Evolutionary conservation across 2,888 invertebrate genomes (phyloP).

Genomic region (Caenorhabditis uteleia): DNA sequence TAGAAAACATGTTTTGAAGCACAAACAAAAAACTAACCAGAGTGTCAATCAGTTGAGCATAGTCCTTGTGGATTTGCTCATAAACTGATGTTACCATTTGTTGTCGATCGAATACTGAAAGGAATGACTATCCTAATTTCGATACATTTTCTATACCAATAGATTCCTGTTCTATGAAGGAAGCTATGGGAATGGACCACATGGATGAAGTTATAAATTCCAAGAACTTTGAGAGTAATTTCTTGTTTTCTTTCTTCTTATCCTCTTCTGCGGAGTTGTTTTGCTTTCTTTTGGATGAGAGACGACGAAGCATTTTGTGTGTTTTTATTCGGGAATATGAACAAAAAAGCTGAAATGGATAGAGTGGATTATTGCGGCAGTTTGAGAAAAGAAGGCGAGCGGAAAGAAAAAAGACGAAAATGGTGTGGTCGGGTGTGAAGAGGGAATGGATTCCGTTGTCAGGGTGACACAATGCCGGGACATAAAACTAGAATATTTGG

Average conservation of each 20-base stretch:
- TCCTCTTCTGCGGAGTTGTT: slow-evolving; percentile 1
- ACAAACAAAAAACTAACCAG: too few relatives aligned
- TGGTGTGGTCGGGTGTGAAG: too few relatives aligned
- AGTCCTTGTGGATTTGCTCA: slow-evolving; percentile 69
- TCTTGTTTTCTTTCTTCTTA: slow-evolving; percentile 7
- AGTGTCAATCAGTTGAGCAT: slow-evolving; percentile 70
- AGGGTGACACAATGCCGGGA: too few relatives aligned
- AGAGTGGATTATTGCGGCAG: not conserved
- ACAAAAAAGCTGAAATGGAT: not conserved
- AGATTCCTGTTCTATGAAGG: slow-evolving; percentile 64
- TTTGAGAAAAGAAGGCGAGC: too few relatives aligned
- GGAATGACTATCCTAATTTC: too few relatives aligned
- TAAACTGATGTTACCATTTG: slow-evolving; percentile 70
- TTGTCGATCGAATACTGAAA: slow-evolving; percentile 72
- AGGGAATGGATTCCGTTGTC: too few relatives aligned
- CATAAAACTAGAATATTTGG: not conserved
- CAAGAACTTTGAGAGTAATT: slow-evolving; percentile 54
- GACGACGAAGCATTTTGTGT: slow-evolving; percentile 33
- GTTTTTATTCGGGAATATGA: not conserved
- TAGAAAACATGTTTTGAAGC: too few relatives aligned
- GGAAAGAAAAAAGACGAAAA: too few relatives aligned
- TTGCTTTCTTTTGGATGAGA: slow-evolving; percentile 21
- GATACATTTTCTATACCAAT: slow-evolving; percentile 57
- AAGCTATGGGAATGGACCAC: slow-evolving; percentile 62
- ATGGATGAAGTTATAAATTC: slow-evolving; percentile 63